Evolutionary conservation across 2,113 vertebrate genomes (phyloP), one percentile per base, ranked within the genome.

Genomic region (Danio rerio): DNA sequence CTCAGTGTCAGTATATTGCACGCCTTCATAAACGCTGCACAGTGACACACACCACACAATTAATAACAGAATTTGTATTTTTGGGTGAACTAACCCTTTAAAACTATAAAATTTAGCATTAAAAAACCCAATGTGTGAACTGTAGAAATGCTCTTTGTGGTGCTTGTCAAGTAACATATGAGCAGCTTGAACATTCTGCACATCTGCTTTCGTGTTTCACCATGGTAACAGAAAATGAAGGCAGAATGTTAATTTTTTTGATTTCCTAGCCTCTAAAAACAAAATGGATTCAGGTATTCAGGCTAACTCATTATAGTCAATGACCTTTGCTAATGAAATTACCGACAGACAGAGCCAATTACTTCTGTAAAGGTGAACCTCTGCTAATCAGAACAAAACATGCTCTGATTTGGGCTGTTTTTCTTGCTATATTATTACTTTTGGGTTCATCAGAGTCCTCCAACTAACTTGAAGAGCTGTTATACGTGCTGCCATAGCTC

Each of bases 401-500:
- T 4, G 11, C 8, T 55, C 21, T 50, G 58, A 77, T 63, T 77
- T 12, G 52, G 72, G 10, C 5, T 16, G 13, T 59, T 20, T 59
- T 45, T 49, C 55, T n/a, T 61, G 42, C 73, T 61, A 61, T 3
- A 20, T 9, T 3, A 20, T 9, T 16, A 43, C 42, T 31, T 49
- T 20, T 5, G 11, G 9, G 69, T 56, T 20, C 59, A 31, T 0
- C 9, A 43, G 12, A 16, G 6, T 7, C 16, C 90, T 91, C 86
- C 91, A 94, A 89, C 93, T 93, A 78, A 90, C 92, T 61, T 93
- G 90, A 63, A 73, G 72, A 86, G 10, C 81, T 74, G 53, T 90
- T 90, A 76, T 92, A 69, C 74, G 82, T 73, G 85, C 81, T 84
- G 50, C 80, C 53, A 52, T 94, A 94, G 53, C 92, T 87, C 89